These are phyloP conservation scores for Magallana gigas DNA, from an alignment of 1,140 invertebrate species.

Conservation along the genomic window DNA sequence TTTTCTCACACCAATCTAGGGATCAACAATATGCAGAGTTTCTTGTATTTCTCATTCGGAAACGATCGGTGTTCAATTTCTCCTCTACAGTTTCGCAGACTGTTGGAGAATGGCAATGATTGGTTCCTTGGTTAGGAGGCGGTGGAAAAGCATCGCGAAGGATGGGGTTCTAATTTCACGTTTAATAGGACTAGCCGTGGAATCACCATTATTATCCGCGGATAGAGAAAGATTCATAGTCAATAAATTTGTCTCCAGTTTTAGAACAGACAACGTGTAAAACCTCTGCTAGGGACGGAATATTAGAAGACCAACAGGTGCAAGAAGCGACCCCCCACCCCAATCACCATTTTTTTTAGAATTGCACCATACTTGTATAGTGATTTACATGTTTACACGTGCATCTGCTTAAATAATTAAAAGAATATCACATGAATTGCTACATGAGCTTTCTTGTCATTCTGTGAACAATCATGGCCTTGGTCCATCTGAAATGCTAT, in stretches of 20 bases:
- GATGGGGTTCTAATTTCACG: constrained; percentile 2
- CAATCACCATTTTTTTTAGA: not conserved
- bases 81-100: not conserved
- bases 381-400: constrained; percentile 19
- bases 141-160: constrained; percentile 1
- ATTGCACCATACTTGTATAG: not conserved
- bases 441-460: no score
- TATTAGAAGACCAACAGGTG: not conserved
- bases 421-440: no score
- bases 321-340: not conserved
- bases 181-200: constrained; percentile 11
- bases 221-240: constrained; percentile 24
- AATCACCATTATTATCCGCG: constrained; percentile 7
- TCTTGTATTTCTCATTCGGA: not conserved
- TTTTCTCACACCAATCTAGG: not conserved
- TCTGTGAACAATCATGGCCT: no score
- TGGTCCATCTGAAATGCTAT: no score
- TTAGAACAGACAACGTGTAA: not conserved
- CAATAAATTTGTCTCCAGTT: not conserved
- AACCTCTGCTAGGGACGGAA: not conserved
- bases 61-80: not conserved
- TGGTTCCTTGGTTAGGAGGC: not conserved
- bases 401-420: not conserved
- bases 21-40: not conserved
- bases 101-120: not conserved